phyloP scores from a whole-genome alignment of 2,113 vertebrate genomes.

The Sceloporus undulatus region DNA sequence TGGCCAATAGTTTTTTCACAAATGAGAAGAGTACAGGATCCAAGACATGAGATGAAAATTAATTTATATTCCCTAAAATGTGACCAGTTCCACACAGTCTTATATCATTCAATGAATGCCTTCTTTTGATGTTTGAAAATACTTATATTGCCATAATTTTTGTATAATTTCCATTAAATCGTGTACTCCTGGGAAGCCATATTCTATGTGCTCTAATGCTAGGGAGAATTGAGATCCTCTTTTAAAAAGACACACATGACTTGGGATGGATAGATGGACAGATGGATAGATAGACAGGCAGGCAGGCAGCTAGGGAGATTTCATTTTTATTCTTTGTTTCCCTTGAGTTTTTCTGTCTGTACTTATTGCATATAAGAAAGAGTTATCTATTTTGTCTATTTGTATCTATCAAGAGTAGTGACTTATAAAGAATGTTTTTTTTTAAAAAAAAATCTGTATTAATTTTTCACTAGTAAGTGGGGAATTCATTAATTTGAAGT shows the following conservation, averaged over 20 bases:
- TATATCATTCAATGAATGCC: not conserved
- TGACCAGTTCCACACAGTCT: not conserved
- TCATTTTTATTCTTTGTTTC: not conserved
- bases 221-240: not conserved
- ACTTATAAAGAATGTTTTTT: not conserved
- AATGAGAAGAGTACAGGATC: not conserved
- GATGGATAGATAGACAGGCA: too few relatives aligned
- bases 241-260: not conserved
- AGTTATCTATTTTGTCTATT: too few relatives aligned
- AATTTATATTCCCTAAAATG: not conserved
- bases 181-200: not conserved
- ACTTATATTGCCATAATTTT: not conserved
- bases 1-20: too few relatives aligned
- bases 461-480: conserved; percentile 1
- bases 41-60: not conserved
- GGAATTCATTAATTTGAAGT: conserved; percentile 29
- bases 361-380: not conserved
- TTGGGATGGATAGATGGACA: too few relatives aligned
- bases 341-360: not conserved
- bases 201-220: not conserved
- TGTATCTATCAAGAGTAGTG: not conserved
- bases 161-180: not conserved
- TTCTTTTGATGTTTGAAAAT: not conserved
- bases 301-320: too few relatives aligned
- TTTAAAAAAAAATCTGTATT: not conserved